A percentile compares a stretch with the other conserved stretches of the same genome.
phyloP scores from a whole-genome alignment of 2,888 invertebrate species.

The Apamea epomidion region DNA sequence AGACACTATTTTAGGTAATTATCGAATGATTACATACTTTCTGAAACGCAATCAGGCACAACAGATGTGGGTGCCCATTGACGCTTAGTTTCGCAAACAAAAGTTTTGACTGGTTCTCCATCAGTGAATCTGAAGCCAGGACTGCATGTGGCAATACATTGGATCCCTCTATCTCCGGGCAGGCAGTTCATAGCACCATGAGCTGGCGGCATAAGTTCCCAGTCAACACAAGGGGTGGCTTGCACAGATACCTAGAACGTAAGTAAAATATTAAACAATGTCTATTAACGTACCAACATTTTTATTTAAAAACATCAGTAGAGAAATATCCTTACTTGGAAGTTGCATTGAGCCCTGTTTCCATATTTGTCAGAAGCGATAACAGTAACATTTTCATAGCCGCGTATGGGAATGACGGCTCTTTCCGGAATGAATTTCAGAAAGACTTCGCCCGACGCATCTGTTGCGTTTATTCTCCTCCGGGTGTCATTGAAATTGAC shows the following conservation, averaged over 20 bases:
- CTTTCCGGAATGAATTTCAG: conserved; percentile 95
- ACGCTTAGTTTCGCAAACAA: conserved; percentile 95
- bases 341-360: conserved; percentile 97
- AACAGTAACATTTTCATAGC: conserved; percentile 97
- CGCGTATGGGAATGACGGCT: conserved; percentile 95
- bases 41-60: conserved; percentile 98
- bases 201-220: conserved; percentile 97
- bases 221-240: conserved; percentile 98
- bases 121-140: conserved; percentile 97
- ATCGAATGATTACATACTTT: conserved; percentile 90
- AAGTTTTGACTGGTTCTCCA: conserved; percentile 96
- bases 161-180: conserved; percentile 95
- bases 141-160: conserved; percentile 97
- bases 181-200: conserved; percentile 97
- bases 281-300: background rate
- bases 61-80: conserved; percentile 97
- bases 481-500: conserved; percentile 98
- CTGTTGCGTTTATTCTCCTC: conserved; percentile 95
- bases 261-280: conserved; percentile 45
- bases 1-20: background rate
- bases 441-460: conserved; percentile 96
- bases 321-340: conserved; percentile 92
- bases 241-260: conserved; percentile 94
- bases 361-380: conserved; percentile 96
- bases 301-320: background rate